These are phyloP conservation scores for Turdus rufiventris DNA, from an alignment of 2,113 vertebrate species.

Conservation along the genomic window DNA sequence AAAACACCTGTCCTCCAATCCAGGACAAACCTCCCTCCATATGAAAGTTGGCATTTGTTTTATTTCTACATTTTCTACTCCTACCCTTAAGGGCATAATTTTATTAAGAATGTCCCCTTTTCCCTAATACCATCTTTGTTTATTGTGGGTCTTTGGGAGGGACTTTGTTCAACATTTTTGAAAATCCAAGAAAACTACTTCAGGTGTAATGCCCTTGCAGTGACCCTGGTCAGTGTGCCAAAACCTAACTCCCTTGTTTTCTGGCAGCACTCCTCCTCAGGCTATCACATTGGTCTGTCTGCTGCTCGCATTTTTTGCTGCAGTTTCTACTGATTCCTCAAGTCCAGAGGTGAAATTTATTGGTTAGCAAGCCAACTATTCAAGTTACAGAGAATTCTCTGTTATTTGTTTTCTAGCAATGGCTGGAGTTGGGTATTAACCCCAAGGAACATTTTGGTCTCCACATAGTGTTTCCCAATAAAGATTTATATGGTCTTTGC, in stretches of 20 bases:
- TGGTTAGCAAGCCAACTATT: neutral
- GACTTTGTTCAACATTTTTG: neutral
- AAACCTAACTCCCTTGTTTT: neutral
- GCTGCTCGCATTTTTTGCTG: neutral
- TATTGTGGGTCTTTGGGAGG: neutral
- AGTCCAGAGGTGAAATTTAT: neutral
- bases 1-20: too few relatives aligned
- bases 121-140: neutral
- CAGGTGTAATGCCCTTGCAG: neutral
- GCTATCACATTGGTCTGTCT: accelerated
- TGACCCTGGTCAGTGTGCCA: neutral
- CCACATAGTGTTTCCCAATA: neutral
- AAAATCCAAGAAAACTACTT: neutral
- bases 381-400: neutral
- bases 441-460: neutral
- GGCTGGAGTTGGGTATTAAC: neutral
- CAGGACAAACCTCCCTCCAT: neutral
- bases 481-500: neutral
- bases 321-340: neutral
- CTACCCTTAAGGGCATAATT: neutral
- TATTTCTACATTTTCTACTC: neutral
- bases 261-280: neutral
- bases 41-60: neutral
- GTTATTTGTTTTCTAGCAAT: neutral
- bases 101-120: neutral